Percentiles rank a stretch among this genome's conserved stretches.
phyloP scores from a whole-genome alignment of 2,797 vertebrate species.

The Benthosema pterotum region DNA sequence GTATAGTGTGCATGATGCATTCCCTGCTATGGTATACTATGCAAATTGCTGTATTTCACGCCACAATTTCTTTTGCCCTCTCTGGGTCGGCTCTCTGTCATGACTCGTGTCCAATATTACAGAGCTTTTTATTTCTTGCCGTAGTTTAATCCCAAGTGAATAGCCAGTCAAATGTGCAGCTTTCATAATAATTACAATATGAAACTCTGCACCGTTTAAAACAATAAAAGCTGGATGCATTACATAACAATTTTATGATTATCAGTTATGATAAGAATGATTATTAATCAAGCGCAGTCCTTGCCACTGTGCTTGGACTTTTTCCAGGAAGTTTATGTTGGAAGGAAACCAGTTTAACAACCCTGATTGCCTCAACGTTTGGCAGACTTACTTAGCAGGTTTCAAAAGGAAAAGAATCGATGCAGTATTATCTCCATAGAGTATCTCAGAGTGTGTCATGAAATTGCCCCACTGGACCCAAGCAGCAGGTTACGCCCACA shows the following conservation, averaged over 20 bases:
- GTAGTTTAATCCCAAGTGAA: no score
- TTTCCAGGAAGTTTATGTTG: constrained; percentile 5
- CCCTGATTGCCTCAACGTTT: constrained; percentile 28
- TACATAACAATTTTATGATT: background rate
- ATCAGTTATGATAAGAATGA: background rate
- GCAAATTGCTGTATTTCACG: background rate
- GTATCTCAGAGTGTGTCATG: constrained; percentile 20
- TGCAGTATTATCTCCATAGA: constrained; percentile 14
- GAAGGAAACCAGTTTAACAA: constrained; percentile 57
- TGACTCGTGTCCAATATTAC: background rate
- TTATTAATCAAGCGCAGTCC: background rate
- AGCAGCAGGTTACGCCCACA: constrained; percentile 37
- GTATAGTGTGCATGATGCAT: no score
- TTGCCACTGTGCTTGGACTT: background rate
- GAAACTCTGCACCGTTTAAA: background rate
- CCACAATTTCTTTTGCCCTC: background rate
- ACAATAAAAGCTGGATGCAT: background rate
- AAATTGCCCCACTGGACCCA: constrained; percentile 33
- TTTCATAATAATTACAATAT: background rate
- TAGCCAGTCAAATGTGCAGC: background rate
- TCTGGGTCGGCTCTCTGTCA: background rate
- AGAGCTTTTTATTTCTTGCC: background rate
- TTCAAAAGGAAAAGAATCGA: constrained; percentile 32
- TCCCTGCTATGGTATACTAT: no score
- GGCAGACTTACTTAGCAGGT: constrained; percentile 57